Evolutionary conservation across 2,888 invertebrate species (phyloP), one percentile per base, ranked within the genome.

Genomic region (Entomobrya proxima): DNA sequence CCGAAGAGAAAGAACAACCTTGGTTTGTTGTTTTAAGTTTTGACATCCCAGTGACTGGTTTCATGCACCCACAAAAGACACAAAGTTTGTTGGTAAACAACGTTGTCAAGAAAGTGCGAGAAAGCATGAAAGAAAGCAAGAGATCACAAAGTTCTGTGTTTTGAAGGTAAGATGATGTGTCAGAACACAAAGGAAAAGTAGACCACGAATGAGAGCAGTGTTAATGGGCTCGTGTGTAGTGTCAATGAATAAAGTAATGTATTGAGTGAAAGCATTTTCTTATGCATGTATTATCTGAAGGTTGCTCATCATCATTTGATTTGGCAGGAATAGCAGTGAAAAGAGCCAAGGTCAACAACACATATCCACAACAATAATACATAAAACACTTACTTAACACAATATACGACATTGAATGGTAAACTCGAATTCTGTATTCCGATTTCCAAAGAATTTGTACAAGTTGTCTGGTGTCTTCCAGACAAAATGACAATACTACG

Each of bases 201-300:
- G n/a, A n/a, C n/a, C n/a, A n/a, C n/a, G 61, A 37, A 64, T 1
- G 21, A 37, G 27, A 55, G 18, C 3, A 35, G 15, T 1, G 32
- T n/a, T 32, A n/a, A 37, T 64, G 64, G 64, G 5, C n/a, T 58
- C 32, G 32, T 9, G 1, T 58, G 5, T 30, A 4, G 30, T 35
- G 37, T 64, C 35, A 37, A 37, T 11, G 27, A 37, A 18, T 6
- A 37, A 18, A 37, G 64, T 64, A 37, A 64, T 24, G 55, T 3
- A n/a, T 37, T 37, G 18, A 64, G 37, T 64, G 64, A 64, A 64
- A 37, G 21, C 64, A 37, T n/a, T 64, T 64, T 64, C 35, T 64
- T 21, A 64, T 64, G 64, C 64, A 64, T 37, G 37, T 7, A 35
- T 64, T 37, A 21, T 64, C 37, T 37, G 37, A 64, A n/a, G 61